Evolutionary conservation across 2,113 vertebrate species (phyloP), one percentile per base, ranked within the genome.

Genomic region (Strigops habroptila): DNA sequence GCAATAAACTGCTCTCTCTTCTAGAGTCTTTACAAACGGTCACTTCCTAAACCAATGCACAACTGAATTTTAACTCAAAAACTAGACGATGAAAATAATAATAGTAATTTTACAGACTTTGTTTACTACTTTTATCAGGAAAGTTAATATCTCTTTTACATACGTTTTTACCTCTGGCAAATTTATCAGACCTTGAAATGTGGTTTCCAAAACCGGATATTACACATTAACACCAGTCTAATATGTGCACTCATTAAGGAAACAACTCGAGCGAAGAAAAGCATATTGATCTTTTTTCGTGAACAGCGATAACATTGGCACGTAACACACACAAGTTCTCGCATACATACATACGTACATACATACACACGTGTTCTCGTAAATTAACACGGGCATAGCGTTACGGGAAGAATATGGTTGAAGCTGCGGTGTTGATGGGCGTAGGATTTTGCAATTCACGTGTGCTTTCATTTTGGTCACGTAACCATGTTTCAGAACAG

Each of bases 361-460:
- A 41, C 21, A 71, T 69, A 59, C 49, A 79, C 35, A 53, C 3
- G 28, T 67, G 96, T 98, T 98, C 98, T 94, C 15, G 96, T 97
- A 98, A 98, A 82, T 13, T 19, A 80, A 30, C 17, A 6, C 15
- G 0, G 13, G 80, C 25, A 14, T 33, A 2, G 82, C 5, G 2
- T 97, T 97, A 96, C 95, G 93, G 97, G 97, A 98, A 98, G 94
- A 39, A 19, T 12, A 18, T 7, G 78, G 74, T 35, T 43, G 76
- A 57, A 69, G 94, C 87, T 51, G 4, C 85, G 14, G 17, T 23
- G 22, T 63, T 79, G 67, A 68, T 6, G 74, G 67, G 96, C 43
- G 94, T 93, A 90, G 97, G 97, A 93, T 79, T 93, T 12, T 86
- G 89, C 91, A 86, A 5, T 37, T 67, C 69, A 24, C 4, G 13